Evolutionary conservation across 2,797 vertebrate genomes (phyloP).

Genomic region (Etheostoma perlongum): DNA sequence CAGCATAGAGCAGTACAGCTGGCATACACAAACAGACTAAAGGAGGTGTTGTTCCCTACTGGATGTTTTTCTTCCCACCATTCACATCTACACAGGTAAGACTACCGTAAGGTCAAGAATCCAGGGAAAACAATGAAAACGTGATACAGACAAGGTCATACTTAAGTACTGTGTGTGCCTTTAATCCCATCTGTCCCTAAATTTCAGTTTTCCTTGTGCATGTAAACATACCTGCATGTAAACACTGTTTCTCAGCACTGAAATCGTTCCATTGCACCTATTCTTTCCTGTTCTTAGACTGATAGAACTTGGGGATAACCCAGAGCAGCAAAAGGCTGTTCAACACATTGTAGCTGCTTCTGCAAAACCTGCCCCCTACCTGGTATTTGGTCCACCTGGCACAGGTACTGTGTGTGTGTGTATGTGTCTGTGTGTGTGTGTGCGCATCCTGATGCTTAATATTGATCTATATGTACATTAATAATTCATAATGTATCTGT

Average conservation of each 20-base stretch:
- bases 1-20: slow-evolving; percentile 86
- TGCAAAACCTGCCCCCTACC: slow-evolving; percentile 90
- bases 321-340: slow-evolving; percentile 87
- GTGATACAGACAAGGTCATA: neutral
- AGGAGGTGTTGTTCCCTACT: slow-evolving; percentile 86
- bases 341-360: slow-evolving; percentile 84
- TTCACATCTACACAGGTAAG: slow-evolving; percentile 18
- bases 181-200: neutral
- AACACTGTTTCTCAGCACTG: neutral
- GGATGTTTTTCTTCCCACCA: neutral
- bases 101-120: neutral
- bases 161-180: neutral
- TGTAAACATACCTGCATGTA: neutral
- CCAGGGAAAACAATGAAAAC: neutral
- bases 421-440: neutral
- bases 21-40: slow-evolving; percentile 60
- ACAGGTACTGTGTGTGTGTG: slow-evolving; percentile 73
- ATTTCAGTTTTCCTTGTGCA: neutral
- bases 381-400: slow-evolving; percentile 93
- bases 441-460: neutral
- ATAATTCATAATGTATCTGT: slow-evolving; percentile 1
- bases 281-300: slow-evolving; percentile 70
- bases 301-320: slow-evolving; percentile 82
- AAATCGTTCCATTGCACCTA: neutral
- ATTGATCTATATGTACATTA: neutral